phyloP scores from a whole-genome alignment of 2,797 vertebrate genomes.

The Bradypodion ventrale region DNA sequence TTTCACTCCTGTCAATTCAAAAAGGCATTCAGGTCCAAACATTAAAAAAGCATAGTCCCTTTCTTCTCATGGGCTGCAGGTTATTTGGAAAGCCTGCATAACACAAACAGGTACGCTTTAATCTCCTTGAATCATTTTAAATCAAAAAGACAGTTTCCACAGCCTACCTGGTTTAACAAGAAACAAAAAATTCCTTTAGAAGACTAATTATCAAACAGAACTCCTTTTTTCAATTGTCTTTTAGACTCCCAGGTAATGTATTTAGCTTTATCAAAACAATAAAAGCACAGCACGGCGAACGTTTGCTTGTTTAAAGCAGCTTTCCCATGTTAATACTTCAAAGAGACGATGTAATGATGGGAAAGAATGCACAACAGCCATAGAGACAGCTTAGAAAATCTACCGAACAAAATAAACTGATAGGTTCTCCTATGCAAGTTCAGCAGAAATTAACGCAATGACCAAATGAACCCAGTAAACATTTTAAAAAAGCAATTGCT shows the following conservation, averaged over 20 bases:
- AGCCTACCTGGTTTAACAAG: background rate
- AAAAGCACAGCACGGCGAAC: slow-evolving; percentile 32
- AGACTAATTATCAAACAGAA: background rate
- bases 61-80: background rate
- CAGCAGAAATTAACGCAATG: background rate
- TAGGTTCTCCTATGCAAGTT: background rate
- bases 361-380: background rate
- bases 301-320: accelerated
- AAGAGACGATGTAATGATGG: background rate
- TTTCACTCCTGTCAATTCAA: background rate
- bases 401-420: background rate
- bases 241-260: background rate
- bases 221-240: accelerated
- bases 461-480: background rate
- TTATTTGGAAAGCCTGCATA: background rate
- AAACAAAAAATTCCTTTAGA: background rate
- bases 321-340: background rate
- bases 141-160: background rate
- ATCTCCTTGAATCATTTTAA: background rate
- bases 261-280: background rate
- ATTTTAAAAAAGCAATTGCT: background rate
- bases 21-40: background rate
- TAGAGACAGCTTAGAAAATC: background rate
- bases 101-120: background rate
- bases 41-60: background rate